Conservation (phyloP, 2,888 invertebrate genomes). For the Muscina levida region DNA sequence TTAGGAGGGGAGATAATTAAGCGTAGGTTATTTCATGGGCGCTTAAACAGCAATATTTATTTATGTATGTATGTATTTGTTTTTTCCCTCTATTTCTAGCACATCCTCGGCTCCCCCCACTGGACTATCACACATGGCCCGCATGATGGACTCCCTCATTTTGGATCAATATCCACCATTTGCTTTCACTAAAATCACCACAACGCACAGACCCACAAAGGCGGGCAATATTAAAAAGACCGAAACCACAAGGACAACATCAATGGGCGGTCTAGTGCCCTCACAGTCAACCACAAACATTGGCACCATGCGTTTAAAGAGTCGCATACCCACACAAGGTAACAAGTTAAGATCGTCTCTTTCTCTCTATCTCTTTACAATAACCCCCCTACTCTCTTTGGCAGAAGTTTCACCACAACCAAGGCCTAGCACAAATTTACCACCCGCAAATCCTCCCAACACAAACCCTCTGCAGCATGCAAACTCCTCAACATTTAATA, state of each 20-base stretch:
- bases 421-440: constrained; percentile 73
- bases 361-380: neutral
- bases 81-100: constrained; percentile 63
- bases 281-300: constrained; percentile 69
- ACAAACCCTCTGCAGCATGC: constrained; percentile 60
- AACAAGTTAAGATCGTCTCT: constrained; percentile 28
- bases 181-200: constrained; percentile 84
- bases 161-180: constrained; percentile 85
- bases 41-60: no score
- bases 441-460: constrained; percentile 61
- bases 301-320: constrained; percentile 73
- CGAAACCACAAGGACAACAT: constrained; percentile 68
- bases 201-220: constrained; percentile 80
- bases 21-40: no score
- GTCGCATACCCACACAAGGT: constrained; percentile 80
- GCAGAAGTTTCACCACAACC: constrained; percentile 80
- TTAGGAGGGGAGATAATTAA: no score
- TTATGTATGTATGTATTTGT: no score
- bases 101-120: constrained; percentile 82
- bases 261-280: constrained; percentile 64
- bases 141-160: constrained; percentile 88
- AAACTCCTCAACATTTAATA: constrained; percentile 73
- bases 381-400: constrained; percentile 60
- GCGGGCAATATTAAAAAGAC: constrained; percentile 72
- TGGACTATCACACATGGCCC: constrained; percentile 85